Evolutionary conservation across 2,113 vertebrate species (phyloP), one percentile per base, ranked within the genome.

Genomic region (Aspiorhynchus laticeps): DNA sequence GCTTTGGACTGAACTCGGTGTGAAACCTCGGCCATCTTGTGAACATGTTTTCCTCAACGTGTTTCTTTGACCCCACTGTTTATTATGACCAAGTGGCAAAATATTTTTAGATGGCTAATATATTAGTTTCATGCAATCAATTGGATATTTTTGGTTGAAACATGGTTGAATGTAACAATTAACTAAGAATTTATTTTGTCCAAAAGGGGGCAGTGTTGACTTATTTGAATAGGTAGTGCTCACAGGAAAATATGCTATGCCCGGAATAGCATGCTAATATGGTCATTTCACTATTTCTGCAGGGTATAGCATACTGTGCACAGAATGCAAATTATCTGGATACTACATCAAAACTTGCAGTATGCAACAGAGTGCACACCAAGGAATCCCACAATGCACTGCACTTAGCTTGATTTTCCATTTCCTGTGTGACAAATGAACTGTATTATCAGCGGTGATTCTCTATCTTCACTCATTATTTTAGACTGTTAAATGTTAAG

Each of bases 151-250:
- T n/a, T n/a, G n/a, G n/a, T n/a, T n/a, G n/a, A n/a, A 65, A 65
- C 61, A 15, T 21, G 28, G 7, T 14, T 33, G 7, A 33, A 19
- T 17, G 31, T 31, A 67, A 28, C 4, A 0, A 12, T 65, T 31
- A 59, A 79, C 59, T 43, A 36, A n/a, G 12, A 43, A n/a, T n/a
- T 7, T 36, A 53, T 19, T 17, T 8, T 51, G 11, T 14, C 87
- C 87, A 88, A 59, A 71, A 82, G 87, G 78, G 69, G 83, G 87
- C n/a, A 53, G 78, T 88, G 71, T 88, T 59, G 26, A 14, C 26
- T 43, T 41, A 53, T 36, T 88, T 48, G 48, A 36, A 46, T 6
- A 21, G n/a, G 14, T 17, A 9, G 46, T 48, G 7, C 26, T 24
- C 31, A 31, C 51, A 79, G 19, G 28, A 10, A 43, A 2, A 76